Evolutionary conservation across 2,888 invertebrate genomes (phyloP).

Genomic region (Tenthredo distinguenda): DNA sequence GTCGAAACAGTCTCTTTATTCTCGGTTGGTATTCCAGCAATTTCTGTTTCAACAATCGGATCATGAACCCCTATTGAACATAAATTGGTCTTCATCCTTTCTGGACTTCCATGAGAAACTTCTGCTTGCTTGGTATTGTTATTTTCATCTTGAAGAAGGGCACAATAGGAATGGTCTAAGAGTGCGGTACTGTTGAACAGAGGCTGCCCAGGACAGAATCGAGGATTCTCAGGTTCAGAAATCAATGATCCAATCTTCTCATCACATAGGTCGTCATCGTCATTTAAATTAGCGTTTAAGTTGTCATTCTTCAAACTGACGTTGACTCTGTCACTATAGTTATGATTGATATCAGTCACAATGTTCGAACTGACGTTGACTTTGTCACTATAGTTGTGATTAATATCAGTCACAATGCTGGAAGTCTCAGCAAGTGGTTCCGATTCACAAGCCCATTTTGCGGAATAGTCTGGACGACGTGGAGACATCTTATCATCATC

Average conservation of each 20-base stretch:
- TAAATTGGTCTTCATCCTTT: background rate
- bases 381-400: background rate
- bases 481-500: background rate
- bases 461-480: background rate
- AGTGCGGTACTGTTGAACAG: conserved; percentile 24
- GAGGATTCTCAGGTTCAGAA: background rate
- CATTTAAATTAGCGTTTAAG: background rate
- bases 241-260: background rate
- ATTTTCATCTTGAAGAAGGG: conserved; percentile 2
- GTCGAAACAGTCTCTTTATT: background rate
- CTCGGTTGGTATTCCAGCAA: background rate
- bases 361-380: background rate
- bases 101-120: background rate
- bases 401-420: conserved; percentile 3
- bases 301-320: background rate
- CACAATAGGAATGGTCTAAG: conserved; percentile 17
- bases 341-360: background rate
- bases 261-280: conserved; percentile 1
- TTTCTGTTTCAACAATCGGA: background rate
- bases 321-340: background rate
- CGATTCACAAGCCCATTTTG: background rate
- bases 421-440: conserved; percentile 12
- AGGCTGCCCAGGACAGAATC: background rate
- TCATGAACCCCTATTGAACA: too few relatives aligned
- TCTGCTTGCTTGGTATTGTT: conserved; percentile 1